phyloP scores from a whole-genome alignment of 2,113 vertebrate genomes.

The Nannospalax galili region DNA sequence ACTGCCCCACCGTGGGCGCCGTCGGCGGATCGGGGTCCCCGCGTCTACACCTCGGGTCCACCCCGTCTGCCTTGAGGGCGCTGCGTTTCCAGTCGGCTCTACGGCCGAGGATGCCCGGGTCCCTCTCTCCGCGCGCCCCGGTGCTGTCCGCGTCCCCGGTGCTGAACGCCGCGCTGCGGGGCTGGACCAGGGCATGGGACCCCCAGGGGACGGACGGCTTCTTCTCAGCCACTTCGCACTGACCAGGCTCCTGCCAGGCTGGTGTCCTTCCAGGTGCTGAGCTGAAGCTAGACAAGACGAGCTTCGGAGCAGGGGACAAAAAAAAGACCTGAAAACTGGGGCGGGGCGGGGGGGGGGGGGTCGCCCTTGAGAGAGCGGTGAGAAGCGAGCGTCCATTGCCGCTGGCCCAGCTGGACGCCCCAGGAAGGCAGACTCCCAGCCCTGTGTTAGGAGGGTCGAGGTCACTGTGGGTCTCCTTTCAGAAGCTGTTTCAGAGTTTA shows the following conservation, averaged over 20 bases:
- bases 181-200: background rate
- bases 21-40: background rate
- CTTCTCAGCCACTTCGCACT: background rate
- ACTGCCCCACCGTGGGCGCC: background rate
- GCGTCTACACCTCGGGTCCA: background rate
- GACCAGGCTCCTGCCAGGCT: background rate
- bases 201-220: too few species aligned
- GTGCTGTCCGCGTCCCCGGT: conserved; percentile 28
- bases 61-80: background rate
- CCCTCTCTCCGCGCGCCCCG: background rate
- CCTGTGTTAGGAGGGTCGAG: background rate
- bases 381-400: background rate
- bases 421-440: background rate
- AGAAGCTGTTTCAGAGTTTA: background rate
- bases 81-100: background rate
- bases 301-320: background rate
- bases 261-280: background rate
- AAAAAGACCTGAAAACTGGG: background rate
- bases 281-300: background rate
- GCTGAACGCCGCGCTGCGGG: conserved; percentile 42
- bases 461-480: background rate
- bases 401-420: background rate
- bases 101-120: too few species aligned
- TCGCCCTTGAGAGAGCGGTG: background rate
- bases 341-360: background rate